phyloP scores from a whole-genome alignment of 2,888 invertebrate species.

The Callimorpha dominula region DNA sequence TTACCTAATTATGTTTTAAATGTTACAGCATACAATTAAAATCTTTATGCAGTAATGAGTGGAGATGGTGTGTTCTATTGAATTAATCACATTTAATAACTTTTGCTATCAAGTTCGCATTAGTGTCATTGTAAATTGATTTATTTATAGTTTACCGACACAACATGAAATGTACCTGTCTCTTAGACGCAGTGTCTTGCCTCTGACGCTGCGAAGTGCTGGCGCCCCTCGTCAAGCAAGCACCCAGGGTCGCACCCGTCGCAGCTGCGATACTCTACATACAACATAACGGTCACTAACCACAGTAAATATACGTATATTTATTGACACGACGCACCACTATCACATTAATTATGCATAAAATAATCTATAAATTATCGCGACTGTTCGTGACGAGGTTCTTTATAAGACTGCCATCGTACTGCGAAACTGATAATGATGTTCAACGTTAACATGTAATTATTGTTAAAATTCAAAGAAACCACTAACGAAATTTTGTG shows the following conservation, averaged over 20 bases:
- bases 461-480: slow-evolving; percentile 35
- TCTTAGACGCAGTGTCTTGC: slow-evolving; percentile 81
- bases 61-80: neutral
- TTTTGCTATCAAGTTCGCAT: neutral
- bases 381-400: slow-evolving; percentile 54
- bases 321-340: slow-evolving; percentile 36
- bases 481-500: slow-evolving; percentile 22
- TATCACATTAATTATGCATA: slow-evolving; percentile 47
- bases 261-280: slow-evolving; percentile 84
- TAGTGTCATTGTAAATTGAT: neutral
- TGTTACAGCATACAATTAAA: neutral
- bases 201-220: slow-evolving; percentile 86
- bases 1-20: no score
- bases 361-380: slow-evolving; percentile 45
- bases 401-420: slow-evolving; percentile 51
- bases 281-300: slow-evolving; percentile 46
- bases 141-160: neutral
- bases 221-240: slow-evolving; percentile 86
- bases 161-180: slow-evolving; percentile 71
- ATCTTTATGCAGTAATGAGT: neutral
- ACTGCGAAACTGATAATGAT: slow-evolving; percentile 47
- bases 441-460: slow-evolving; percentile 33
- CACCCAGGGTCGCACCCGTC: slow-evolving; percentile 86
- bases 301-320: slow-evolving; percentile 33
- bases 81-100: neutral